These are phyloP conservation scores for Acanthococcus lagerstroemiae DNA, from an alignment of 2,888 invertebrate species.

Conservation along the genomic window DNA sequence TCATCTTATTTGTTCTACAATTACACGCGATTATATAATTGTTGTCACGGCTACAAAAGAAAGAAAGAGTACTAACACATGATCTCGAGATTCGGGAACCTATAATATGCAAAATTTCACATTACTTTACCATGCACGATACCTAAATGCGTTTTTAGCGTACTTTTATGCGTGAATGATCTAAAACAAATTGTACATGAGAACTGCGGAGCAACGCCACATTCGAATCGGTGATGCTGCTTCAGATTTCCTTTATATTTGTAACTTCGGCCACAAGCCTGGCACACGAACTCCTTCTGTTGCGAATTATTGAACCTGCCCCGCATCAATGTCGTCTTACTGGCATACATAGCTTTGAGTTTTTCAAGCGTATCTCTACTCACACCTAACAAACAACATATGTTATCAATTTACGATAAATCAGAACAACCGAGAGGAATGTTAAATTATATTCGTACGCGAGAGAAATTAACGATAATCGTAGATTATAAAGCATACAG, in stretches of 20 bases:
- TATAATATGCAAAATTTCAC: not conserved
- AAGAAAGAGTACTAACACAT: too few species aligned
- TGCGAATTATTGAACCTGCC: not conserved
- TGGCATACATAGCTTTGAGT: not conserved
- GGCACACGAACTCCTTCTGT: constrained; percentile 31
- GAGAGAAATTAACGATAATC: too few species aligned
- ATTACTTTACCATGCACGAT: constrained; percentile 32
- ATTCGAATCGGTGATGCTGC: constrained; percentile 45
- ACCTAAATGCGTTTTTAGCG: constrained; percentile 38
- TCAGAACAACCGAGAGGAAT: too few species aligned
- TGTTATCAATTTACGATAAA: too few species aligned
- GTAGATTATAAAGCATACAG: too few species aligned
- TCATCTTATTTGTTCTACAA: too few species aligned
- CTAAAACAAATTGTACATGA: constrained; percentile 44
- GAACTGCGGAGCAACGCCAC: constrained; percentile 45
- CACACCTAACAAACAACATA: too few species aligned
- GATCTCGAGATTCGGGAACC: too few species aligned
- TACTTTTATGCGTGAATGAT: constrained; percentile 42
- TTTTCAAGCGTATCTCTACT: too few species aligned
- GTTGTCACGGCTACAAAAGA: too few species aligned
- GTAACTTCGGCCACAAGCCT: constrained; percentile 42
- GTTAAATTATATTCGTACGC: too few species aligned
- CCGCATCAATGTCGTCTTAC: not conserved
- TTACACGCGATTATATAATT: too few species aligned
- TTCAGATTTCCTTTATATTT: constrained; percentile 43